Evolutionary conservation across 2,113 vertebrate genomes (phyloP).

Genomic region (Glaucidium brasilianum): DNA sequence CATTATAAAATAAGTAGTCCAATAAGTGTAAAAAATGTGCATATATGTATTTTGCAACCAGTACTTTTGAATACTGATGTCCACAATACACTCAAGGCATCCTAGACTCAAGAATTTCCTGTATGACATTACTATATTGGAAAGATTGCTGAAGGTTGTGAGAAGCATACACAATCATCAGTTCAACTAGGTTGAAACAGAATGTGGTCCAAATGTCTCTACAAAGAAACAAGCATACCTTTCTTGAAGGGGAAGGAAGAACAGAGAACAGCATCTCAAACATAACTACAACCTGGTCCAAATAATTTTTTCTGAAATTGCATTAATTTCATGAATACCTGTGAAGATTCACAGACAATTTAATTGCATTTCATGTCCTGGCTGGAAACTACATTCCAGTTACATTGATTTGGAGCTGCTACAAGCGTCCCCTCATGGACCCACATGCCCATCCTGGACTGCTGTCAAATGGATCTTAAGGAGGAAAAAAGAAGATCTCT

Average conservation of each 20-base stretch:
- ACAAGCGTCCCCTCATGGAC: neutral
- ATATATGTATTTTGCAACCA: neutral
- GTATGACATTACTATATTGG: neutral
- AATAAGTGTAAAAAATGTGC: neutral
- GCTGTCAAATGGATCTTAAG: neutral
- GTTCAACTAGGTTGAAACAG: neutral
- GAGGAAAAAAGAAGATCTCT: neutral
- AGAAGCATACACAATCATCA: neutral
- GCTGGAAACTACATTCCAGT: neutral
- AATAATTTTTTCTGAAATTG: neutral
- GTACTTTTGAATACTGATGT: neutral
- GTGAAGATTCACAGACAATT: neutral
- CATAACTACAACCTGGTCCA: neutral
- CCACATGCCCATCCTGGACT: neutral
- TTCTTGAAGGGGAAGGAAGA: neutral
- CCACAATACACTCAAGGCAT: neutral
- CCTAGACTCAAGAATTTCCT: neutral
- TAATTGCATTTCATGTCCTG: neutral
- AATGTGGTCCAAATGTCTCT: neutral
- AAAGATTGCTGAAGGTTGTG: neutral
- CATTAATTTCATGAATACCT: neutral
- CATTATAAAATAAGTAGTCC: neutral
- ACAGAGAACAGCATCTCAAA: neutral
- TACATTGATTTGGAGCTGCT: neutral
- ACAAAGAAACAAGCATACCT: neutral